A percentile compares a stretch with the other conserved stretches of the same genome.
Evolutionary conservation across 2,888 invertebrate genomes (phyloP).

Genomic region (Willowsia nigromaculata): DNA sequence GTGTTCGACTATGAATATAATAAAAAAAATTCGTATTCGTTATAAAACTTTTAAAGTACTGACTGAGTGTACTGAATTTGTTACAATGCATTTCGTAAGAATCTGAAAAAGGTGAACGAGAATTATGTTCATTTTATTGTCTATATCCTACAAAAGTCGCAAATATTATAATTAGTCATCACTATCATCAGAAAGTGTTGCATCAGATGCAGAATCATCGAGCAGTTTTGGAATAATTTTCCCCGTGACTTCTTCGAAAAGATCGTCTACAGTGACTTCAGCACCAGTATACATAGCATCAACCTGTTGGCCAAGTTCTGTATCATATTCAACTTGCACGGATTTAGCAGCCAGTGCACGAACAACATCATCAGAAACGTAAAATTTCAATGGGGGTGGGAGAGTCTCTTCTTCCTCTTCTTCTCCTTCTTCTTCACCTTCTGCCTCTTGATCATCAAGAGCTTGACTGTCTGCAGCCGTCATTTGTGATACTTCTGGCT

Average conservation of each 20-base stretch:
- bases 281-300: conserved; percentile 47
- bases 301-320: conserved; percentile 60
- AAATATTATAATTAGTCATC: conserved; percentile 21
- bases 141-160: neutral
- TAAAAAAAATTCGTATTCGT: neutral
- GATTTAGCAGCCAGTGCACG: conserved; percentile 69
- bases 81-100: no score
- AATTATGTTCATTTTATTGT: neutral
- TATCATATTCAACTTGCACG: conserved; percentile 55
- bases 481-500: neutral
- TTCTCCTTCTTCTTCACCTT: conserved; percentile 28
- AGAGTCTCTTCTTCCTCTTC: conserved; percentile 21
- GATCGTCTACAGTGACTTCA: conserved; percentile 28
- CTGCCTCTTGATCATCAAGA: neutral
- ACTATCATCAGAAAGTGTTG: conserved; percentile 56
- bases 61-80: no score
- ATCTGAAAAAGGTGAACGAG: no score
- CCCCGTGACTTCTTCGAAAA: conserved; percentile 57
- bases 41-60: neutral
- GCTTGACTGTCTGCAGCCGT: neutral
- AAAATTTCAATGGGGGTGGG: neutral
- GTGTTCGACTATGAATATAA: neutral
- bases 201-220: conserved; percentile 62
- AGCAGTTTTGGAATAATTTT: conserved; percentile 29
- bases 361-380: conserved; percentile 44